Evolutionary conservation across 2,888 invertebrate genomes (phyloP), one percentile per base, ranked within the genome.

Genomic region (Polydrusus cervinus): DNA sequence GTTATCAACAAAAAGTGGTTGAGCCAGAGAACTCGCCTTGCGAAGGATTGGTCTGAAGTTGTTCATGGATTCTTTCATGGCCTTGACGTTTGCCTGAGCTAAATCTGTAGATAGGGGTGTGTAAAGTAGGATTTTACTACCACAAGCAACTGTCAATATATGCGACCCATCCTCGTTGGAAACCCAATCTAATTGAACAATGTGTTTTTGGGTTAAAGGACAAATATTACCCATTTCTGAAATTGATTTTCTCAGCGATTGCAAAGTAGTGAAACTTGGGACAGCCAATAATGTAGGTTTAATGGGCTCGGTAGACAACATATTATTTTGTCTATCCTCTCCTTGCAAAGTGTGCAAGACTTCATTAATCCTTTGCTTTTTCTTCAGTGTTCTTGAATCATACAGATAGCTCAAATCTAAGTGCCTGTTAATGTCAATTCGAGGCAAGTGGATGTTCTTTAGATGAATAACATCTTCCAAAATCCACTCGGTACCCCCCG

Each of bases 101-200:
- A 98, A 90, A 87, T 98, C 97, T 79, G 96, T 96, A 1, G 97
- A 97, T 0, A 98, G 95, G 0, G 97, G 95, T 0, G 98, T 96
- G 81, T 97, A 98, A 8, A 98, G 88, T 85, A 97, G 91, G 47
- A 98, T 95, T 87, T 96, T 95, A 74, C 96, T 96, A 0, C 97
- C 98, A 45, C 98, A 97, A 0, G 96, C 97, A 0, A 99, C 97
- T 0, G 99, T 99, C 47, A 99, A 88, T 81, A 99, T 96, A 86
- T 99, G 99, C 0, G 97, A 97, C 0, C 99, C 99, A 85, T 99
- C 99, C 87, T 99, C 99, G 81, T 98, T 97, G 0, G 98, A 98
- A 11, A 99, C 98, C 99, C 99, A 99, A 88, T 99, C 99, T 47
- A 99, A 88, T 84, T 98, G 98, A 0, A 98, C 97, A 30, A 97